Conservation (phyloP, 1,140 invertebrate genomes). For the Drosophila pallidifrons region DNA sequence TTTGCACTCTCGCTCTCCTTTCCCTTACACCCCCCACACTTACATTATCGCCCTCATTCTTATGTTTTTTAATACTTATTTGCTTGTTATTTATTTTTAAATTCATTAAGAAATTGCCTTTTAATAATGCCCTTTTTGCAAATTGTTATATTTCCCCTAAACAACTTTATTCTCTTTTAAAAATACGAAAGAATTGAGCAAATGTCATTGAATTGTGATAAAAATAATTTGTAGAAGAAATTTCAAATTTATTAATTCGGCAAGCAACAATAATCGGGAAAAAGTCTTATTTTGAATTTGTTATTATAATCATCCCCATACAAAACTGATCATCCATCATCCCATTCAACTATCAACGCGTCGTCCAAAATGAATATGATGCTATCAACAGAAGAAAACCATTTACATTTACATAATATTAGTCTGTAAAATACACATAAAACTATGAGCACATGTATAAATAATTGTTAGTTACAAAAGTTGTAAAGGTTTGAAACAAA, state of each 20-base stretch:
- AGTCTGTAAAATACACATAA: conserved; percentile 57
- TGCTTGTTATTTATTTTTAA: conserved; percentile 80
- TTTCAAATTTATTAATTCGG: conserved; percentile 5
- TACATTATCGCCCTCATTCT: neutral
- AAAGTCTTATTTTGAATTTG: conserved; percentile 43
- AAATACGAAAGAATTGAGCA: conserved; percentile 3
- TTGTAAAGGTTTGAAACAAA: conserved; percentile 67
- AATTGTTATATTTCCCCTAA: conserved; percentile 23
- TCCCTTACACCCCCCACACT: neutral
- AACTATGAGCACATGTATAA: conserved; percentile 60
- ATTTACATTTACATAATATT: conserved; percentile 57
- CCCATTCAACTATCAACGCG: conserved; percentile 50
- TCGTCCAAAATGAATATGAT: conserved; percentile 72
- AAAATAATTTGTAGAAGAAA: conserved; percentile 45
- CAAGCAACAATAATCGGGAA: conserved; percentile 17
- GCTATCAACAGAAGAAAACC: conserved; percentile 41
- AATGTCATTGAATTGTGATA: conserved; percentile 45
- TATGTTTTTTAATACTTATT: conserved; percentile 49
- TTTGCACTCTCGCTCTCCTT: conserved; percentile 4
- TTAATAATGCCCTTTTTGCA: conserved; percentile 31
- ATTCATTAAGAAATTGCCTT: conserved; percentile 30
- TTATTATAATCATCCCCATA: conserved; percentile 7
- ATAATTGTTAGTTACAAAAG: conserved; percentile 55
- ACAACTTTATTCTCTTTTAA: neutral
- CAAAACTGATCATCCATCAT: conserved; percentile 19